Evolutionary conservation across 2,797 vertebrate species (phyloP).

Genomic region (Neosilurus mollespiculum): DNA sequence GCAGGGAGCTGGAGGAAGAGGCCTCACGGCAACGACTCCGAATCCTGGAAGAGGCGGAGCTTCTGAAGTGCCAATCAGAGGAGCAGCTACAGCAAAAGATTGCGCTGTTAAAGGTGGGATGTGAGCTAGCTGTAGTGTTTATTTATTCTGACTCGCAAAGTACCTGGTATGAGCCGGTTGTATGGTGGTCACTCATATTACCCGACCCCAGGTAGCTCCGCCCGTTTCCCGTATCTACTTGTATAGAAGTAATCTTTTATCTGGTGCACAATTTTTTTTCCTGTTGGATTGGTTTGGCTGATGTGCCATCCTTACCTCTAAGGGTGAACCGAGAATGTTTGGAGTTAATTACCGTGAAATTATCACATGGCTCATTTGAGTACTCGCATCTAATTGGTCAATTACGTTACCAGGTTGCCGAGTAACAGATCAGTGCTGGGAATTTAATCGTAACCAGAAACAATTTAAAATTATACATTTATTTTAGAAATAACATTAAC

Average conservation of each 20-base stretch:
- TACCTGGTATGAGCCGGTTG: background rate
- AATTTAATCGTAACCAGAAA: too few relatives aligned
- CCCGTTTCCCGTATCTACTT: background rate
- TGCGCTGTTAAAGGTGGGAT: conserved; percentile 76
- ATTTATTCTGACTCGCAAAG: too few relatives aligned
- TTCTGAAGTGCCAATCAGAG: conserved; percentile 79
- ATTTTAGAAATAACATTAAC: too few relatives aligned
- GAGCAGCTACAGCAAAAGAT: conserved; percentile 75
- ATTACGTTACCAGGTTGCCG: too few relatives aligned
- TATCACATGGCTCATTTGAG: too few relatives aligned
- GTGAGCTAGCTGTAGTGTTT: background rate
- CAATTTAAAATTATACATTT: too few relatives aligned
- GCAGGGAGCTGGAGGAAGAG: conserved; percentile 71
- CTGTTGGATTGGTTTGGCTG: background rate
- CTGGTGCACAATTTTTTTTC: background rate
- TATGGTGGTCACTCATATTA: background rate
- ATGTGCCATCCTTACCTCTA: too few relatives aligned
- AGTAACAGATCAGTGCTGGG: too few relatives aligned
- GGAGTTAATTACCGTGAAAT: background rate
- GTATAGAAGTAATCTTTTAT: background rate
- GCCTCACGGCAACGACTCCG: conserved; percentile 74
- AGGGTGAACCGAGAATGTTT: background rate
- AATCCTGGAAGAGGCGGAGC: conserved; percentile 79
- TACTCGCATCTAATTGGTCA: too few relatives aligned
- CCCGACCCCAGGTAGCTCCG: background rate